Percentiles rank a stretch among this genome's conserved stretches.
These are phyloP conservation scores for Habrosyne pyritoides DNA, from an alignment of 2,888 invertebrate species.

Conservation along the genomic window DNA sequence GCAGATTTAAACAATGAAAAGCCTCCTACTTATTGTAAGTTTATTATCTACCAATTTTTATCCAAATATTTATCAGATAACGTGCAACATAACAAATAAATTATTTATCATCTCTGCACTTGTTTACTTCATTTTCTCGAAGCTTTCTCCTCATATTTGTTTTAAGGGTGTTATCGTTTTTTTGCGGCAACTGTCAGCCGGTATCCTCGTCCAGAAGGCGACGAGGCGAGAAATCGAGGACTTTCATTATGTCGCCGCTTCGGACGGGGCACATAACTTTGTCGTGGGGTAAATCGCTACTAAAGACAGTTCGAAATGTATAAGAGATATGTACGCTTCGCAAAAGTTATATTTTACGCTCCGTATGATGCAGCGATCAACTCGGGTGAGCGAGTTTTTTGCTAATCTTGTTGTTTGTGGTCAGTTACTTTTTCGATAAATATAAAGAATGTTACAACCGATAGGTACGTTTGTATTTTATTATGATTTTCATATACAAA, in stretches of 20 bases:
- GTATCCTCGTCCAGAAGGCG: constrained; percentile 27
- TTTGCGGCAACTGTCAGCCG: constrained; percentile 21
- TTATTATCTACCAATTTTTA: background rate
- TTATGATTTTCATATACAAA: too few species aligned
- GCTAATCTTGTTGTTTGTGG: background rate
- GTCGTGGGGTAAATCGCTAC: constrained; percentile 29
- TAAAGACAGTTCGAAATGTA: constrained; percentile 23
- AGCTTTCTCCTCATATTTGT: constrained; percentile 18
- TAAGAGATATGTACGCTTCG: constrained; percentile 17
- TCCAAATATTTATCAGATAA: constrained; percentile 12
- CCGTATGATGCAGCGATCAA: constrained; percentile 9
- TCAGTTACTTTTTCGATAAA: constrained; percentile 7
- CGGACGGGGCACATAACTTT: constrained; percentile 15
- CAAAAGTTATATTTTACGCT: constrained; percentile 29
- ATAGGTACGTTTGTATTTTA: too few species aligned
- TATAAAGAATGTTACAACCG: too few species aligned
- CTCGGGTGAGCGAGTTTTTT: background rate
- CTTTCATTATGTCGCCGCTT: constrained; percentile 23
- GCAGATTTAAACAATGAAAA: too few species aligned
- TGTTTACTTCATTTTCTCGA: constrained; percentile 16
- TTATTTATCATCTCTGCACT: constrained; percentile 18
- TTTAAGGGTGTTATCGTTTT: constrained; percentile 30
- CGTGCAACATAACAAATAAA: constrained; percentile 16
- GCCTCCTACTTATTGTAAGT: too few species aligned
- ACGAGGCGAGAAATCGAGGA: constrained; percentile 35